Evolutionary conservation across 1,140 invertebrate genomes (phyloP), one percentile per base, ranked within the genome.

Genomic region (Augochlora pura): DNA sequence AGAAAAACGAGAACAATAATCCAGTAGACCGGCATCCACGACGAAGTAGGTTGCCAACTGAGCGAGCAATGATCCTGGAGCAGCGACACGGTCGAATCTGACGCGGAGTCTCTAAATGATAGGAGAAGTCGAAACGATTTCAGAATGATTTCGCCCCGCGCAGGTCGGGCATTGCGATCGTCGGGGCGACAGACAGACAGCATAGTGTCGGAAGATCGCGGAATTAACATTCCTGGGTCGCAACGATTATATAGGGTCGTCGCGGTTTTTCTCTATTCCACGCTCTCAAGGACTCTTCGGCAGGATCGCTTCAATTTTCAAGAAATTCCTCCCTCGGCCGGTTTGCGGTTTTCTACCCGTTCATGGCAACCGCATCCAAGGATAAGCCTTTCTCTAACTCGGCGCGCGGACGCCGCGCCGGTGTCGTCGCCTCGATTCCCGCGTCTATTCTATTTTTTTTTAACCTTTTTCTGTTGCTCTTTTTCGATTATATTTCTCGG

Each of bases 241-340:
- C 32, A 65, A 86, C 80, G 69, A 80, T 83, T 80, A 82, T 67
- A 78, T 67, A 78, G 57, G 65, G 39, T 69, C 64, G 32, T 59
- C 77, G 84, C 70, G 85, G 81, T 81, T 87, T 86, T 86, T 87
- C 79, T 87, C 82, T 78, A 83, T 81, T 86, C 57, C 70, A 63
- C 32, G 54, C 75, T 80, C 75, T 80, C 73, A 83, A 87, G 81
- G 84, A 80, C 54, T n/a, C 46, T 77, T 82, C 67, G 72, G 60
- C 23, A 59, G 65, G 66, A 86, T 82, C 73, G 63, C 60, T 27
- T 79, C 77, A 85, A 83, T 86, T 80, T 59, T 86, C 84, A 78
- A 83, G 74, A 81, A 69, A 86, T 81, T 76, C 77, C 46, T 69
- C 65, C 66, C 81, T 81, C 69, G 77, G 62, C 52, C 46, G 18